Base-by-base conservation (phyloP, 2,797 vertebrate genomes). In the Margarornis squamiger region DNA sequence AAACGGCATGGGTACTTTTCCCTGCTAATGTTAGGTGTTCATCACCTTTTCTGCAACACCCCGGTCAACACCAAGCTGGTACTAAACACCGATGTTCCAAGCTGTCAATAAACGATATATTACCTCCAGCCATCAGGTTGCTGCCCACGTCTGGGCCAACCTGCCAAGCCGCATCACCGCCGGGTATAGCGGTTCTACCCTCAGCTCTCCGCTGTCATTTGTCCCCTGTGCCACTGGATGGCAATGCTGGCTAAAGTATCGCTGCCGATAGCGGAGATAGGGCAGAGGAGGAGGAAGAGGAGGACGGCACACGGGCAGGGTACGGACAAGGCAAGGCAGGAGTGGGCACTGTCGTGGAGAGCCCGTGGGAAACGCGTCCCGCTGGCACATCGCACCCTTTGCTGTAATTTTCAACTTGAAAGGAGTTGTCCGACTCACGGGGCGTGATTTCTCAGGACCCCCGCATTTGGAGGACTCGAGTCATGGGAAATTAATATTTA, bases 211-310 rank as follows among this genome's bases (percentile, higher is more conserved):
- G 29, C 66, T 96, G 92, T 41, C 82, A n/a, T 95, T 85, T 71
- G 58, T 29, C 46, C 14, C 48, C 39, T 24, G 48, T 52, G 88
- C 96, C 97, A 15, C 90, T 83, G 94, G 97, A 80, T 95, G 97
- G 97, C 85, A 88, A 92, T 95, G 88, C 96, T 88, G 92, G 30
- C 70, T 96, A 85, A 93, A 87, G 46, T 1, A 93, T 93, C 17
- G 23, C 46, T 5, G 39, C 32, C 21, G 23, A 12, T 3, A 14
- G 26, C 9, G 7, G 46, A 46, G 36, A 14, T 13, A 4, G 4
- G 14, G 14, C 3, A 0, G 12, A 51, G 19, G 30, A 32, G 7
- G 14, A 23, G 14, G 26, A 52, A 14, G 51, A 52, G 27, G 51
- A 19, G 10, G 22, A 4, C 1, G 16, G 38, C 66, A 19, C 21